Evolutionary conservation across 2,113 vertebrate genomes (phyloP), one percentile per base, ranked within the genome.

Genomic region (Anthoscopus minutus): DNA sequence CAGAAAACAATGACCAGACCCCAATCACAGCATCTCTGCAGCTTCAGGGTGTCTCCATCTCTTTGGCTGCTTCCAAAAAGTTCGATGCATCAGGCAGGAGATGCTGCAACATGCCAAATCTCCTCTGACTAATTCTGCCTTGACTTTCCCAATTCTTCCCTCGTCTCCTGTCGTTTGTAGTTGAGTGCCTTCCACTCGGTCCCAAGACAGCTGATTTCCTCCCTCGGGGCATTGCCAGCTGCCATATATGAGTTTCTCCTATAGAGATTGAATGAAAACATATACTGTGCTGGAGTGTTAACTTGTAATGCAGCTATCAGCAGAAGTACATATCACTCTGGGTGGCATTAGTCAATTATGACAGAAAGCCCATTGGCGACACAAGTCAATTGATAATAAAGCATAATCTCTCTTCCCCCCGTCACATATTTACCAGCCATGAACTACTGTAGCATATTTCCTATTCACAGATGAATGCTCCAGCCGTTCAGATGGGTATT

Each of bases 311-410:
- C 94, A 92, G 96, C 95, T 94, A 96, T 96, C 95, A 96, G 86
- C 95, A 96, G 89, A 96, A 96, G 93, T 94, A 92, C 95, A 81
- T 96, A 94, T 96, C 96, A 94, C 83, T 93, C 93, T 94, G 93
- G 93, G 93, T 96, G 95, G 92, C 88, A 93, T 96, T 97, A 96
- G 89, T 96, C 96, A 96, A 94, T 97, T 96, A 96, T 96, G 97
- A 96, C 94, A 96, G 95, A 95, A 93, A 97, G 73, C 95, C 94
- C 95, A 85, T 83, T 95, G 95, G 96, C 72, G 33, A 96, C 89
- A 90, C 70, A 91, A 96, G 92, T 92, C 96, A 94, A 96, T 82
- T 96, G 96, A 96, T 97, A 98, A 96, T 91, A 97, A 97, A 97
- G 94, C 90, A 91, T 92, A 93, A 95, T 94, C 84, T 94, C 77